Percentiles rank a stretch among this genome's conserved stretches.
These are phyloP conservation scores for Anarsia innoxiella DNA, from an alignment of 2,888 invertebrate genomes.

Conservation along the genomic window DNA sequence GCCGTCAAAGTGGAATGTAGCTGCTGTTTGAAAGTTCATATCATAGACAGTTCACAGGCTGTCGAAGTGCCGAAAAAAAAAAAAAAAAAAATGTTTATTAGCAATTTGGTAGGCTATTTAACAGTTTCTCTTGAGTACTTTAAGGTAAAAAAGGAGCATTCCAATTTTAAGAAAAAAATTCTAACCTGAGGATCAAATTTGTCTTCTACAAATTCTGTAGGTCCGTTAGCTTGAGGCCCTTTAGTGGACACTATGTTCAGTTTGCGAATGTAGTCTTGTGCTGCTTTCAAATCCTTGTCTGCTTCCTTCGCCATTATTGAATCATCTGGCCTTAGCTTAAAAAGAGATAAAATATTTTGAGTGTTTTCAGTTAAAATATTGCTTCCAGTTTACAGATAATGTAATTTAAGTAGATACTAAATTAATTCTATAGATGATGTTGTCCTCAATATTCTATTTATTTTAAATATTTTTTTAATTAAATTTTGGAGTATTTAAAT, in stretches of 20 bases:
- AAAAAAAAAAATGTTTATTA: too few species aligned
- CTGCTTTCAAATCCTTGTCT: conserved; percentile 87
- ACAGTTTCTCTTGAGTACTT: too few species aligned
- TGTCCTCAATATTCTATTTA: too few species aligned
- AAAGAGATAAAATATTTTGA: neutral
- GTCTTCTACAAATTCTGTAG: conserved; percentile 77
- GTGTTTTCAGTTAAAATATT: conserved; percentile 11
- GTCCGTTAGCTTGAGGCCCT: conserved; percentile 84
- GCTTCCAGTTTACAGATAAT: conserved; percentile 1
- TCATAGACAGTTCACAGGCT: too few species aligned
- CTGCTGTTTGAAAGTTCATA: too few species aligned
- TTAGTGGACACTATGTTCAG: conserved; percentile 88
- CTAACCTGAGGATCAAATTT: conserved; percentile 79
- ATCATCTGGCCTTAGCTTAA: conserved; percentile 89
- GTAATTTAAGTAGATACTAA: conserved; percentile 4
- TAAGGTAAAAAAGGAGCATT: too few species aligned
- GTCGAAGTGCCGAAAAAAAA: too few species aligned
- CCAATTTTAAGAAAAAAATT: neutral
- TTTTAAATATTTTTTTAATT: too few species aligned
- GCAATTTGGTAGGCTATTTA: too few species aligned
- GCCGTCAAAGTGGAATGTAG: too few species aligned
- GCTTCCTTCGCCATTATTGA: conserved; percentile 85
- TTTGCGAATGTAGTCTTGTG: conserved; percentile 91
- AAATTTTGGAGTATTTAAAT: too few species aligned
- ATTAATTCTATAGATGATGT: too few species aligned